Percentiles rank a stretch among this genome's conserved stretches.
phyloP scores from a whole-genome alignment of 2,888 invertebrate species.

The Lochmaea capreae region DNA sequence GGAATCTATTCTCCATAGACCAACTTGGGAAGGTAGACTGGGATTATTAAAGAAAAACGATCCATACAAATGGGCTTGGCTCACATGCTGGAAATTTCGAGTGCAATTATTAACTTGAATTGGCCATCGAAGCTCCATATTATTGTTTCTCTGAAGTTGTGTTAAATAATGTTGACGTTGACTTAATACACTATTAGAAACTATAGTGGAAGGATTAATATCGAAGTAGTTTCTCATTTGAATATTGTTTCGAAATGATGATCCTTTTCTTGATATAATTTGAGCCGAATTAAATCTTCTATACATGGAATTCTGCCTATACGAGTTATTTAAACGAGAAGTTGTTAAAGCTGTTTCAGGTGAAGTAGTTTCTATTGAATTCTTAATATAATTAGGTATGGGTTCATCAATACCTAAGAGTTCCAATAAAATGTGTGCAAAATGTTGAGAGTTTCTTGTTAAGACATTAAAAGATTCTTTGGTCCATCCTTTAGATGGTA shows the following conservation, averaged over 20 bases:
- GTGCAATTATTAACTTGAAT: background rate
- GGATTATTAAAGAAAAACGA: background rate
- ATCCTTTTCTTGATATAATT: background rate
- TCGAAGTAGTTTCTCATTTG: background rate
- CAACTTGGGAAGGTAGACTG: background rate
- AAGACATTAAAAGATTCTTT: conserved; percentile 13
- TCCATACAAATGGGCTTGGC: background rate
- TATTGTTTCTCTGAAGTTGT: background rate
- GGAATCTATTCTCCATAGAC: background rate
- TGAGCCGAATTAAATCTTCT: background rate
- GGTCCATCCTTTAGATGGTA: conserved; percentile 20
- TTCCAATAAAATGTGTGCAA: conserved; percentile 13
- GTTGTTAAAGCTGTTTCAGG: background rate
- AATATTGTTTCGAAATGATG: background rate
- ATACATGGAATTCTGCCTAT: background rate
- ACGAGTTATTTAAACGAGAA: background rate
- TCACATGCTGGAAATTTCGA: conserved; percentile 32
- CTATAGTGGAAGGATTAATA: background rate
- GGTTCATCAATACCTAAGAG: conserved; percentile 25
- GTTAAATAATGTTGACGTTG: background rate
- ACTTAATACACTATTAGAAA: background rate
- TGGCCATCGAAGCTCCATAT: background rate
- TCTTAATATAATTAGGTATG: conserved; percentile 1
- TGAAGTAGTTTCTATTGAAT: background rate
- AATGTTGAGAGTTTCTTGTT: conserved; percentile 22